Evolutionary conservation across 2,113 vertebrate genomes (phyloP), one percentile per base, ranked within the genome.

Genomic region (Acrocephalus kingi): DNA sequence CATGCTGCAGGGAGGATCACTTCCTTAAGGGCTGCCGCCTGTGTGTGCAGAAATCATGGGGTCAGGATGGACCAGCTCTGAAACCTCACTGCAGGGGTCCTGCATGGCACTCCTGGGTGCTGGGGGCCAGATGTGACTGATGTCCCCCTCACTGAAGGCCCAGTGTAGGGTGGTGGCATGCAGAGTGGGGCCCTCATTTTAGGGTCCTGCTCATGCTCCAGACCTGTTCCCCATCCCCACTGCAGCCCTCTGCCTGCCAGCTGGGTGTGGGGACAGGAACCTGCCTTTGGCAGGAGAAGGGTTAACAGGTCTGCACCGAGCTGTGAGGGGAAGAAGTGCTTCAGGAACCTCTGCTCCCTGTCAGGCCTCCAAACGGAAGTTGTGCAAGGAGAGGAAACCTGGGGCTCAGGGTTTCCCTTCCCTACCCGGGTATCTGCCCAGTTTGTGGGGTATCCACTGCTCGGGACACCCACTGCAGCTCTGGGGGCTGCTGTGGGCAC

Each of bases 271-370:
- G 21, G 75, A 73, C 58, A 76, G n/a, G 49, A 73, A 6, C 41
- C 23, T 46, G 28, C 24, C 59, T 85, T 46, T 3, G 9, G 72
- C 43, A 88, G 51, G 18, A 43, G 72, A 84, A 80, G 90, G 64
- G 94, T 97, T 94, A 97, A 93, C 20, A 30, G 79, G 12, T 64
- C 92, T 83, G 67, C 25, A 72, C 35, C 0, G 3, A 67, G 52
- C 55, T 71, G 64, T 74, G 72, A 61, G 82, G 82, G 63, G 66
- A 95, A 94, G 96, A 96, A 93, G 76, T 92, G 94, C 89, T 94
- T 83, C 94, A 92, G 92, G 92, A 95, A n/a, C 92, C 9, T 7
- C 63, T 82, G 90, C 52, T 89, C 52, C 25, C 80, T 76, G 61
- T 51, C 79, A 82, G 81, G 52, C 81, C 68, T 81, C 81, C 81